Evolutionary conservation across 2,113 vertebrate genomes (phyloP), one percentile per base, ranked within the genome.

Genomic region (Amblyornis subalaris): DNA sequence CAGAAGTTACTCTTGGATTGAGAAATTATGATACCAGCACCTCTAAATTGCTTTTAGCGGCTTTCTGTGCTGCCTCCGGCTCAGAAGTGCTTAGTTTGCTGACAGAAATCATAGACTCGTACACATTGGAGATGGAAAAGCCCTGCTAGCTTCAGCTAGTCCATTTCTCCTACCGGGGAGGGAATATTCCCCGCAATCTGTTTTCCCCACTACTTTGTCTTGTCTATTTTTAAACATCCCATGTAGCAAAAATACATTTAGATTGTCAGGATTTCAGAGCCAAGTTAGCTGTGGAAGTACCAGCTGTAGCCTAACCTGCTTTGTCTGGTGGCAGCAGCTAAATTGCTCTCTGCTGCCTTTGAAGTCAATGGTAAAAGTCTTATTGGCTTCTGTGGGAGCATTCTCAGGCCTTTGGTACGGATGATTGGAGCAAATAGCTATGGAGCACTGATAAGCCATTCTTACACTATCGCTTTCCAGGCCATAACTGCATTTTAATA

Each of bases 251-350:
- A 95, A 80, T 86, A 93, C 93, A 84, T 96, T 94, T 90, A 90
- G 72, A 94, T 90, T 84, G 90, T 95, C 90, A 86, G 88, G 45
- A 88, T 95, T 95, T 93, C 92, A 67, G 90, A 95, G 92, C 91
- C 95, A 97, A 95, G 90, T 75, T 95, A 94, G 88, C 95, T 90
- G 85, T 90, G 85, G 90, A 90, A 95, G 88, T 81, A 95, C 93
- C 94, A 97, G 95, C 92, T 96, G 94, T 88, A 96, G 73, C 93
- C 88, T 96, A 97, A 96, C 94, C 93, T 96, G 94, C 94, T 95
- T 95, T 95, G 95, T 97, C 79, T 96, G 93, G 79, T 93, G 75
- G 94, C 93, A 95, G 96, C 88, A 93, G 92, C 85, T 97, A 86
- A 96, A 96, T 94, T 94, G 79, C 93, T 95, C 85, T 94, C 93